phyloP scores from a whole-genome alignment of 1,140 invertebrate genomes.

The Triops cancriformis region DNA sequence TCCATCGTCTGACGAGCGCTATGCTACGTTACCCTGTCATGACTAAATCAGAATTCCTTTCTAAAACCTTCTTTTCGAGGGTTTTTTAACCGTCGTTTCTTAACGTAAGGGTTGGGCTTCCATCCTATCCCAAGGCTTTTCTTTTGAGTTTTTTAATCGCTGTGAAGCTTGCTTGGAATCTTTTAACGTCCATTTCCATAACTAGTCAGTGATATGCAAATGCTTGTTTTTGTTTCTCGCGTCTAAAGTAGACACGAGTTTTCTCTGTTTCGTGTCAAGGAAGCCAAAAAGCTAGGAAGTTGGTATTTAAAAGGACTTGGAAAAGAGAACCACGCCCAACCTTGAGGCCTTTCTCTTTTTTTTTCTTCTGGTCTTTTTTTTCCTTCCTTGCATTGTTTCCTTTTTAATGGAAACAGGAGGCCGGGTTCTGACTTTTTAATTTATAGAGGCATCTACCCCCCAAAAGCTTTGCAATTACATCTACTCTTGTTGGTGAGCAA shows the following conservation, averaged over 20 bases:
- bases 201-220: slow-evolving; percentile 5
- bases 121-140: no score
- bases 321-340: background rate
- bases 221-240: background rate
- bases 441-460: no score
- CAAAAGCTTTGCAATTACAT: no score
- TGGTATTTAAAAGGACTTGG: slow-evolving; percentile 4
- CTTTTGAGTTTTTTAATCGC: no score
- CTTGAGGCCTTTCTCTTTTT: background rate
- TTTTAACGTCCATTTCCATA: background rate
- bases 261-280: background rate
- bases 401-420: background rate
- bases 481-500: no score
- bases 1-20: no score
- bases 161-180: background rate
- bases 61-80: no score
- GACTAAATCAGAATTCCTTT: no score
- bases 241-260: background rate
- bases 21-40: no score
- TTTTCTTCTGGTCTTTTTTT: background rate
- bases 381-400: background rate
- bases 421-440: no score
- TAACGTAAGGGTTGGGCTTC: no score
- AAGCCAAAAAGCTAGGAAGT: slow-evolving; percentile 2
- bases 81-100: no score